Base-by-base conservation (phyloP, 2,888 invertebrate species). In the Syrista parreyssii region DNA sequence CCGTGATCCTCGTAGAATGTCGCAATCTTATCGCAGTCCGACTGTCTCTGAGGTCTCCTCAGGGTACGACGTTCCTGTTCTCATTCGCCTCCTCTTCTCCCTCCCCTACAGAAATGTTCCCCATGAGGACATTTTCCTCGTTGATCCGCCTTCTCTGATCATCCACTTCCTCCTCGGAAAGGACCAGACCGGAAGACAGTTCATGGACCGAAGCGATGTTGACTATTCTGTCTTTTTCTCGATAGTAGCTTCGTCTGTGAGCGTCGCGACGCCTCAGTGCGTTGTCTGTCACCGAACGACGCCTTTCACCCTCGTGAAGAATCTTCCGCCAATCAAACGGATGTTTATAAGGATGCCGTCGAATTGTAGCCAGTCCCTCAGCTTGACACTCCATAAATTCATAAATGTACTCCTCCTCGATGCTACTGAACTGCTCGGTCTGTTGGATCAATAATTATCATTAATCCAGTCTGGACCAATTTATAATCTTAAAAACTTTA, bases 251-350 rank as follows among this genome's bases (percentile, higher is more conserved):
- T 23, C 3, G 33, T 12, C 71, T 12, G 31, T 12, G 71, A 15
- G 6, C 32, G 31, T 33, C 32, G 71, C 32, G 4, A 1, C 9
- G 32, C 75, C 78, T 81, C 31, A 87, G 81, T 34, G 82, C 81
- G 4, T 82, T 76, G 75, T 93, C 93, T 34, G 94, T 88, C 15
- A 92, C 91, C 76, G 90, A 91, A 68, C 93, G 89, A 83, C 93
- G 91, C 78, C 92, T 92, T 84, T 92, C 92, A 0, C 93, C 94
- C 79, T 93, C 93, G 30, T 90, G 88, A 74, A 94, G 87, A 30
- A 94, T 92, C 23, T 91, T 90, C 30, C 92, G 92, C 94, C 94
- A 95, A 82, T 92, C 91, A 85, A 95, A 95, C 3, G 89, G 84
- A 34, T 92, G 92, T 35, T 90, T 89, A 83, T 92, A 93, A 0